Evolutionary conservation across 2,888 invertebrate species (phyloP), one percentile per base, ranked within the genome.

Genomic region (Pachydiplax longipennis): DNA sequence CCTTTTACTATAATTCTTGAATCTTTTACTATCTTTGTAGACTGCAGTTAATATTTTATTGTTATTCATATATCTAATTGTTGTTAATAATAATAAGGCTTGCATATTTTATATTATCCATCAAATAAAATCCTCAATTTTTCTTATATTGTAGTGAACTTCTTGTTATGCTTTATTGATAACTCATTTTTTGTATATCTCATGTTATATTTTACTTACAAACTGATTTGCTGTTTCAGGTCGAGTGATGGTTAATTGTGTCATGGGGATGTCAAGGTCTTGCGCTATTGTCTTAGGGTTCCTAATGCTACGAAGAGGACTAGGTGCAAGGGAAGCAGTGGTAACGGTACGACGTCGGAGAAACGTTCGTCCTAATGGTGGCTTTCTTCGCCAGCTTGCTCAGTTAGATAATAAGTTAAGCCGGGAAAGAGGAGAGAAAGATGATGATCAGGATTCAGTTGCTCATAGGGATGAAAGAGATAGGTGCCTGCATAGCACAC

Each of bases 191-290:
- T 44, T 15, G 13, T 83, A 22, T 37, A 6, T 6, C 73, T 82
- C 18, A 8, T 25, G 2, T 48, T 35, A n/a, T 22, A 10, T 18
- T 53, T 15, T 53, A 53, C 18, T 53, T 4, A 53, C 15, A 15
- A 18, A 53, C 18, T 53, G 53, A 53, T 53, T 53, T 53, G 18
- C 18, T 53, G 53, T 53, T 93, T 13, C 93, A 97, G 97, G 97
- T 91, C 97, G 96, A 93, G 96, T 97, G 65, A 95, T 97, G 91
- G 97, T 98, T 12, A 97, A 98, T 93, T 98, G 98, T 93, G 94
- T 97, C 92, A 96, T 97, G 95, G 97, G 97, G 53, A 96, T 97
- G 92, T 97, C 97, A 2, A 96, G 98, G 13, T 97, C 97, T 80
- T 96, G 97, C 90, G 97, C 97, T 0, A 96, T 97, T 93, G 97